Percentiles rank a stretch among this genome's conserved stretches.
These are phyloP conservation scores for Hydropotes inermis DNA, from an alignment of 2,113 vertebrate genomes.

Conservation along the genomic window DNA sequence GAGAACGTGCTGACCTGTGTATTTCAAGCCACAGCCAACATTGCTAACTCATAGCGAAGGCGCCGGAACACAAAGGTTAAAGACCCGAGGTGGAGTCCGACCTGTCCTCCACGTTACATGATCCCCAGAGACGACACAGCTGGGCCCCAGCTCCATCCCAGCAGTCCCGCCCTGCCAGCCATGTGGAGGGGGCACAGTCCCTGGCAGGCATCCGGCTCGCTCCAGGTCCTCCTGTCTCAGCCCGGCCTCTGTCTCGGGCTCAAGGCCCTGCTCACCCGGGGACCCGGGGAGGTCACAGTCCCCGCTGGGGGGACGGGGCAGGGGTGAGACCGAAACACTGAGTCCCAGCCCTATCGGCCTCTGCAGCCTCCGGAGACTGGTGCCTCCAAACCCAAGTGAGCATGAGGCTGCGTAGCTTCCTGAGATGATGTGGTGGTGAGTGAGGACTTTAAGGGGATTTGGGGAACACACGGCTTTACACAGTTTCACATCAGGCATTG, in stretches of 20 bases:
- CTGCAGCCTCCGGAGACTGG: fast-evolving
- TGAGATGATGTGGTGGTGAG: background rate
- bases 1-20: background rate
- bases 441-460: background rate
- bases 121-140: background rate
- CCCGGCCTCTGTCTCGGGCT: background rate
- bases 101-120: background rate
- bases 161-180: fast-evolving
- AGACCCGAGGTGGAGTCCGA: background rate
- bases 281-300: background rate
- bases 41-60: background rate
- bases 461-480: background rate
- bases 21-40: background rate
- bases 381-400: background rate
- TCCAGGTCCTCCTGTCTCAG: fast-evolving
- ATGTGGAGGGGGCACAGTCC: background rate
- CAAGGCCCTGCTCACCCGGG: fast-evolving
- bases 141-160: fast-evolving
- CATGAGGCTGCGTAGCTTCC: background rate
- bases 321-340: fast-evolving
- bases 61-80: background rate
- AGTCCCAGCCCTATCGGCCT: fast-evolving
- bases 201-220: fast-evolving
- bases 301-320: fast-evolving
- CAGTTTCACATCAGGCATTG: fast-evolving